Evolutionary conservation across 2,888 invertebrate species (phyloP).

Genomic region (Punctoribates punctum): DNA sequence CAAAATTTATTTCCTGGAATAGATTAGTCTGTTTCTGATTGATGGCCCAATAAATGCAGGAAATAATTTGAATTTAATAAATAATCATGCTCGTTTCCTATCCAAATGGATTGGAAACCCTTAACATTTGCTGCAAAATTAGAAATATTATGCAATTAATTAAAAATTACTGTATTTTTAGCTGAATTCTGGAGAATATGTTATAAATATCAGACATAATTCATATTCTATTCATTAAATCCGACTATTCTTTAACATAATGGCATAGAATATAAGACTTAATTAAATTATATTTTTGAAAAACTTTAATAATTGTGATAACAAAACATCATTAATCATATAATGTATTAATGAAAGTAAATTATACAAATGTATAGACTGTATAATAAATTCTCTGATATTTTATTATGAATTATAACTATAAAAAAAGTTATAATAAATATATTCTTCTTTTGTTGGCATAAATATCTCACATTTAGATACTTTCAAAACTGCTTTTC

Average conservation of each 20-base stretch:
- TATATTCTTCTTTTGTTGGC: background rate
- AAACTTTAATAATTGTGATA: background rate
- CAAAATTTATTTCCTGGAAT: too few species aligned
- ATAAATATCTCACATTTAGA: background rate
- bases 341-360: background rate
- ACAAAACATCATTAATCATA: slow-evolving; percentile 6
- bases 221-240: background rate
- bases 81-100: too few species aligned
- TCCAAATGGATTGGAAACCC: too few species aligned
- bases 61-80: too few species aligned
- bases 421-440: too few species aligned
- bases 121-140: too few species aligned
- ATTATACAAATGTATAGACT: slow-evolving; percentile 3
- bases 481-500: background rate
- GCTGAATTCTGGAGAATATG: too few species aligned
- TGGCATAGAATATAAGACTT: background rate
- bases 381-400: background rate
- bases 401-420: background rate
- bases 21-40: too few species aligned
- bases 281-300: slow-evolving; percentile 7
- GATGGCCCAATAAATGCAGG: too few species aligned
- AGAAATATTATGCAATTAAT: too few species aligned
- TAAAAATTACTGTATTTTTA: too few species aligned
- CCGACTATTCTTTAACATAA: background rate
- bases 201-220: too few species aligned